Evolutionary conservation across 2,888 invertebrate species (phyloP).

Genomic region (Apamea sordens): DNA sequence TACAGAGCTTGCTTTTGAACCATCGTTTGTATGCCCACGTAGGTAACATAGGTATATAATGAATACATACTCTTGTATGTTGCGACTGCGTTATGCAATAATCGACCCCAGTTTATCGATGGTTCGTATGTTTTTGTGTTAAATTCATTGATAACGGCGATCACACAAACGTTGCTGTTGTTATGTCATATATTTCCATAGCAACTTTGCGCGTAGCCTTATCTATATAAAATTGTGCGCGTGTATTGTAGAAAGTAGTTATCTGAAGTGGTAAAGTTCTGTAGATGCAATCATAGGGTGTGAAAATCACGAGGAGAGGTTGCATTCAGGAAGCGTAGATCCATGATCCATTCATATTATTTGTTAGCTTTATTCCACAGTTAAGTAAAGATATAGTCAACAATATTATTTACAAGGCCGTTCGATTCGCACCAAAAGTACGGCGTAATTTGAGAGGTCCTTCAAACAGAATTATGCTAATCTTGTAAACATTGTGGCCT

Average conservation of each 20-base stretch:
- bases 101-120: slow-evolving; percentile 55
- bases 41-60: slow-evolving; percentile 6
- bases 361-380: not conserved
- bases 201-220: slow-evolving; percentile 48
- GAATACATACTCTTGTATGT: slow-evolving; percentile 23
- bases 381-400: not conserved
- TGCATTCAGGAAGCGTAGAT: not conserved
- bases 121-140: slow-evolving; percentile 53
- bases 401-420: slow-evolving; percentile 27
- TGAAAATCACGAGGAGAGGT: not conserved
- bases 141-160: slow-evolving; percentile 52
- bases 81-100: slow-evolving; percentile 53
- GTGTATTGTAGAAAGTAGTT: slow-evolving; percentile 26
- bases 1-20: not conserved
- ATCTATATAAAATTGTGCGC: slow-evolving; percentile 29
- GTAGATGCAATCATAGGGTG: slow-evolving; percentile 7
- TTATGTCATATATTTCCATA: slow-evolving; percentile 50
- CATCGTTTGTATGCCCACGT: not conserved
- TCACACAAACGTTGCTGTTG: slow-evolving; percentile 44
- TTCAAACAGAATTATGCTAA: slow-evolving; percentile 24
- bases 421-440: slow-evolving; percentile 10
- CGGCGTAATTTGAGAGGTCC: slow-evolving; percentile 9
- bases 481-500: not conserved
- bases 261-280: slow-evolving; percentile 17
- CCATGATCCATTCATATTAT: not conserved